Evolutionary conservation across 2,113 vertebrate genomes (phyloP).

Genomic region (Cebus imitator): DNA sequence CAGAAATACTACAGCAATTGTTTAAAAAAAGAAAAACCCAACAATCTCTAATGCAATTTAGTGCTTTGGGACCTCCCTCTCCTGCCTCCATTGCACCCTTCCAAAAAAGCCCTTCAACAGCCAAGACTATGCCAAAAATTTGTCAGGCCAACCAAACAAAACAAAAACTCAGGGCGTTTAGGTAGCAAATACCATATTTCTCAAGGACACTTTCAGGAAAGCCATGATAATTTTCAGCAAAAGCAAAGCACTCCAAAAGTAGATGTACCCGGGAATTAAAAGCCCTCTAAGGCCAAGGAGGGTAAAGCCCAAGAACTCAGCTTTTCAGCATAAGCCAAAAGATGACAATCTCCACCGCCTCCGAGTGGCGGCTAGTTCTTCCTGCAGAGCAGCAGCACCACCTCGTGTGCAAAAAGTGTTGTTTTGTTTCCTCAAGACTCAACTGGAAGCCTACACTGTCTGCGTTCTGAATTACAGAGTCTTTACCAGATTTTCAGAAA

Average conservation of each 20-base stretch:
- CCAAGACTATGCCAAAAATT: constrained; percentile 46
- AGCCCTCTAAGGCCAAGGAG: not conserved
- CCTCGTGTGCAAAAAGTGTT: constrained; percentile 63
- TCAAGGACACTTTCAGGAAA: constrained; percentile 42
- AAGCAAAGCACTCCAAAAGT: constrained; percentile 36
- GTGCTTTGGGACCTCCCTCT: not conserved
- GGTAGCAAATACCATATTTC: not conserved
- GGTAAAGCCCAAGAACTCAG: not conserved
- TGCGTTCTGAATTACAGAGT: not conserved
- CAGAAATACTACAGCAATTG: constrained; percentile 75
- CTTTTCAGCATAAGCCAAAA: not conserved
- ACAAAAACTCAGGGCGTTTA: not conserved
- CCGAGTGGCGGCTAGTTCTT: not conserved
- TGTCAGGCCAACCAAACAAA: constrained; percentile 37
- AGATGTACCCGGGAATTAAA: not conserved
- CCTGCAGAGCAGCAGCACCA: constrained; percentile 66
- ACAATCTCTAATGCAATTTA: constrained; percentile 42
- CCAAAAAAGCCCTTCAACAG: constrained; percentile 22
- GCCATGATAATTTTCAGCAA: not conserved
- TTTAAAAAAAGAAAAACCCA: not conserved
- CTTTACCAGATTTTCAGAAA: not conserved
- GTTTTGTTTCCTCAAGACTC: not conserved
- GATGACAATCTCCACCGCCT: not conserved
- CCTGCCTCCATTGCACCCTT: not conserved
- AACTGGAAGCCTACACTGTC: not conserved